These are phyloP conservation scores for Magallana ariakensis DNA, from an alignment of 1,140 invertebrate genomes.

Conservation along the genomic window DNA sequence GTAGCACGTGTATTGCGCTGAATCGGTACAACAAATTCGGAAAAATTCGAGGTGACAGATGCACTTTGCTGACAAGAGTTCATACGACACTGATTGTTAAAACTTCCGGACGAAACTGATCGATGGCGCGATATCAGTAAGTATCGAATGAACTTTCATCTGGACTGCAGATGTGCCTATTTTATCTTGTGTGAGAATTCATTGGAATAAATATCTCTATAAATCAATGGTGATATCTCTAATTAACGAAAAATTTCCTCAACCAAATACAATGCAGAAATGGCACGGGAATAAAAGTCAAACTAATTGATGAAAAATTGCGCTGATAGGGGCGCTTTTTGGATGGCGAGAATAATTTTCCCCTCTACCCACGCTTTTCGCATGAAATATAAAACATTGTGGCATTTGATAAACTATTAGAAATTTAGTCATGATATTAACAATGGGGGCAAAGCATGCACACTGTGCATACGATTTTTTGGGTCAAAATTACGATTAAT, in stretches of 20 bases:
- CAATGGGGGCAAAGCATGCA: too few species aligned
- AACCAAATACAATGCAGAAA: neutral
- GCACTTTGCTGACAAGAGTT: neutral
- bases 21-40: neutral
- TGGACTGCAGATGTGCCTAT: slow-evolving; percentile 7
- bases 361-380: neutral
- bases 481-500: too few species aligned
- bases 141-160: neutral
- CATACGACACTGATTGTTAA: neutral
- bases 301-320: neutral
- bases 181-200: neutral
- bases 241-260: neutral
- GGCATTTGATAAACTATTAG: too few species aligned
- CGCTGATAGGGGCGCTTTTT: neutral
- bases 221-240: slow-evolving; percentile 26
- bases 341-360: neutral
- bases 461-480: too few species aligned
- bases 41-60: slow-evolving; percentile 8
- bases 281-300: neutral
- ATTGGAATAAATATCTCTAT: neutral
- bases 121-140: neutral
- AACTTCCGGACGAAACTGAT: slow-evolving; percentile 4
- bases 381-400: too few species aligned
- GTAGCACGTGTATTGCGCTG: neutral
- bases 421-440: too few species aligned